Evolutionary conservation across 2,888 invertebrate species (phyloP), one percentile per base, ranked within the genome.

Genomic region (Epiblema foenella): DNA sequence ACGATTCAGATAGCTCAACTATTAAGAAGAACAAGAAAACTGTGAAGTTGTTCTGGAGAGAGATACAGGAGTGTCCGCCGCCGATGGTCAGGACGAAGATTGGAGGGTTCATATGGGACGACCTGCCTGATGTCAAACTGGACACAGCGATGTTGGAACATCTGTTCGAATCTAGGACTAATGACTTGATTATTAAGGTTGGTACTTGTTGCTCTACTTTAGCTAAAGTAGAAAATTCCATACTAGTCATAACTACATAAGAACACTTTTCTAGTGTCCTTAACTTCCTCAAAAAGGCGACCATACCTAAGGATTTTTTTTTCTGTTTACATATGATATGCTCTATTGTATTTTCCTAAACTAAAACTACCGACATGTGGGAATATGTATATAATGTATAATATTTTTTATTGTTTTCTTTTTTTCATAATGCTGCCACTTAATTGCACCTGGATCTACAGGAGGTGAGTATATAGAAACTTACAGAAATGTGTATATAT

Each of bases 11-110:
- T 81, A 83, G 91, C 83, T 87, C 94, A 74, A 86, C 95, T 0
- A 94, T 95, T 52, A 97, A 96, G 85, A 98, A 98, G 85, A 98
- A 96, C 84, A 99, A 99, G 91, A 98, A 99, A 87, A 99, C 99
- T 29, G 97, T 99, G 15, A 99, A 99, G 89, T 93, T 99, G 65
- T 99, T 99, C 89, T 99, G 99, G 99, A 97, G 97, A 84, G 98
- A 99, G 89, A 97, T 98, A 9, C 95, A 97, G 77, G 98, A 97
- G 76, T 96, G 96, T 83, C 95, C 96, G 0, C 81, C 84, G n/a
- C 89, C 90, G 5, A 83, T 91, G 69, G 87, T 93, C 52, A 91
- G 93, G 15, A 91, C 96, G 46, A 95, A 95, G 74, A 92, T 96
- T 60, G 93, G 94, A 75, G 95, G 96, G 65, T 96, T 96, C 81